These are phyloP conservation scores for Ptychodera flava DNA, from an alignment of 35 echinoderm and acorn worm species.

Conservation along the genomic window DNA sequence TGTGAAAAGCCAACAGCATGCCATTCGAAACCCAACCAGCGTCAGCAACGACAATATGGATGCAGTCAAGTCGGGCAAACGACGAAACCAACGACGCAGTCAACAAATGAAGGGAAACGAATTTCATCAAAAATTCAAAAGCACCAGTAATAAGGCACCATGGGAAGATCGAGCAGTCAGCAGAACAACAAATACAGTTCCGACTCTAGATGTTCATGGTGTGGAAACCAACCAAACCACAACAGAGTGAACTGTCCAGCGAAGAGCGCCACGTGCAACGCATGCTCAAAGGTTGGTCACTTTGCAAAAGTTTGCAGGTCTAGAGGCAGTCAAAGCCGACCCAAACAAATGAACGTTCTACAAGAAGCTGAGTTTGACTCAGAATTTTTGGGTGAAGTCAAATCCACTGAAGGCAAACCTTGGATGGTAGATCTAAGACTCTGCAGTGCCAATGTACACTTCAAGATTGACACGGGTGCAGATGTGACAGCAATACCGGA, in stretches of 20 bases:
- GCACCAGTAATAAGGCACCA: not conserved
- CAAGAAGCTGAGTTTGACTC: not conserved
- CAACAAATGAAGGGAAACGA: not conserved
- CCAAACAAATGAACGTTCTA: no score
- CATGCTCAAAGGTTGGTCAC: constrained; percentile 8
- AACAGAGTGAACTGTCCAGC: constrained; percentile 5
- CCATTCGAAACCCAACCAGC: no score
- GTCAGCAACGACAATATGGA: not conserved
- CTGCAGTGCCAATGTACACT: constrained; percentile 4
- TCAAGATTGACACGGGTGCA: not conserved
- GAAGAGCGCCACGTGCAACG: constrained; percentile 3
- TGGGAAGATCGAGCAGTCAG: no score
- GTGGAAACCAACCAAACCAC: not conserved
- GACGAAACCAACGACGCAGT: not conserved
- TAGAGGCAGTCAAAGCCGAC: not conserved
- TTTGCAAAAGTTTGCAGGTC: constrained; percentile 1
- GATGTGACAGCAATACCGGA: no score
- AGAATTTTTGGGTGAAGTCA: constrained; percentile 24
- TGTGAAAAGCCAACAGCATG: no score
- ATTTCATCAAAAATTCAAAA: not conserved
- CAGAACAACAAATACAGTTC: no score
- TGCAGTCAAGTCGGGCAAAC: not conserved
- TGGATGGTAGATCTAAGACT: constrained; percentile 13
- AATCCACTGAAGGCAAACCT: constrained; percentile 6
- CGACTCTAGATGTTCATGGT: no score